phyloP scores from a whole-genome alignment of 1,140 invertebrate genomes.

The Oncopodura yosiiana region DNA sequence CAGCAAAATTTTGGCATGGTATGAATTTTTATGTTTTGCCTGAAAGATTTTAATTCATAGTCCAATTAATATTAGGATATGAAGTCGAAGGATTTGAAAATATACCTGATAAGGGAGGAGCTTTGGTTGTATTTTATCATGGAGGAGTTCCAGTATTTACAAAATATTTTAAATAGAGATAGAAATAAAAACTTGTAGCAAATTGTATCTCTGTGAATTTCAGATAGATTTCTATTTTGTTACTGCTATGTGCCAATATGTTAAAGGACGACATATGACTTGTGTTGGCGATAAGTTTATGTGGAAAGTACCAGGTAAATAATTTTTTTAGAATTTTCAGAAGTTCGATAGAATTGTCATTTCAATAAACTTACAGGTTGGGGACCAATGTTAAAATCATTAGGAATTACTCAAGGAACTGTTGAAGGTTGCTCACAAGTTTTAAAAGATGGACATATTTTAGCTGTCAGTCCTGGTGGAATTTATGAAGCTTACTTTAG shows the following conservation, averaged over 20 bases:
- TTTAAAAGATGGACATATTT: slow-evolving; percentile 75
- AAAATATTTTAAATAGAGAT: too few species aligned
- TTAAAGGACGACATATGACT: slow-evolving; percentile 72
- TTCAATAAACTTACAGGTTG: slow-evolving; percentile 40
- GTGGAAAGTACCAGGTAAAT: slow-evolving; percentile 85
- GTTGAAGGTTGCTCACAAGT: slow-evolving; percentile 76
- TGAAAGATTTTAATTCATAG: too few species aligned
- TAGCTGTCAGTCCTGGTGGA: slow-evolving; percentile 93
- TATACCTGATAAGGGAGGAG: slow-evolving; percentile 73
- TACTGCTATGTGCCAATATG: slow-evolving; percentile 68
- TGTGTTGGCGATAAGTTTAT: slow-evolving; percentile 91
- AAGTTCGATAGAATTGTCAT: slow-evolving; percentile 9
- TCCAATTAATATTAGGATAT: slow-evolving; percentile 71
- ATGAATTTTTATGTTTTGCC: too few species aligned
- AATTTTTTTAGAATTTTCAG: background rate
- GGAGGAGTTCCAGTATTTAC: slow-evolving; percentile 95
- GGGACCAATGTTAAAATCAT: slow-evolving; percentile 72
- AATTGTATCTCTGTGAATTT: too few species aligned
- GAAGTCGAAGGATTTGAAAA: slow-evolving; percentile 88
- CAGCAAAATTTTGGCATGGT: too few species aligned
- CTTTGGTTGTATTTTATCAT: slow-evolving; percentile 92
- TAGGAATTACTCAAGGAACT: slow-evolving; percentile 89
- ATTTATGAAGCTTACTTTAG: slow-evolving; percentile 74
- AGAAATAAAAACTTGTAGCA: too few species aligned
- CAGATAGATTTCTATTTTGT: slow-evolving; percentile 96